Percentiles rank a stretch among this genome's conserved stretches.
These are phyloP conservation scores for Parauchenoglanis punctatus DNA, from an alignment of 2,797 vertebrate species.

Conservation along the genomic window DNA sequence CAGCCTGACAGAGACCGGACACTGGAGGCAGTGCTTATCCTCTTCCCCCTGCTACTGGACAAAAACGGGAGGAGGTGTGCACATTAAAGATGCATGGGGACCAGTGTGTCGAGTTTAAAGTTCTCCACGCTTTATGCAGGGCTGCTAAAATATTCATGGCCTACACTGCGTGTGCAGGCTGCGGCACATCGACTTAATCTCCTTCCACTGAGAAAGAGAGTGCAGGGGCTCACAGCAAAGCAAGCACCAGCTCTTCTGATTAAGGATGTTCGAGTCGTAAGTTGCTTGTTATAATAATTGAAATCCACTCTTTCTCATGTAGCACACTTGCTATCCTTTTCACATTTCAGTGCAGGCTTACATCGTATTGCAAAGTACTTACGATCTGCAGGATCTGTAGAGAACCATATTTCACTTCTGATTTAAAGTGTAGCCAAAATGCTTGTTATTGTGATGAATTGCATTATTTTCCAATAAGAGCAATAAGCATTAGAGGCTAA, in stretches of 20 bases:
- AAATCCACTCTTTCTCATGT: slow-evolving; percentile 42
- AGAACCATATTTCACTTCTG: slow-evolving; percentile 4
- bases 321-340: slow-evolving; percentile 25
- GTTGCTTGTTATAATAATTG: slow-evolving; percentile 55
- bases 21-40: slow-evolving; percentile 60
- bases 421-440: slow-evolving; percentile 14
- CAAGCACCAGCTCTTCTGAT: slow-evolving; percentile 37
- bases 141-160: slow-evolving; percentile 72
- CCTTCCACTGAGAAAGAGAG: slow-evolving; percentile 48
- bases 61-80: slow-evolving; percentile 52
- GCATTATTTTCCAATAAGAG: slow-evolving; percentile 4
- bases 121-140: slow-evolving; percentile 63
- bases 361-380: slow-evolving; percentile 12
- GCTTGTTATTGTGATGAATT: background rate
- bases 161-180: slow-evolving; percentile 49
- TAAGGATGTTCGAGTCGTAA: slow-evolving; percentile 60
- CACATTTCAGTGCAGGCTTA: slow-evolving; percentile 32
- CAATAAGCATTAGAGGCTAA: background rate
- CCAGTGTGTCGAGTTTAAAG: slow-evolving; percentile 67
- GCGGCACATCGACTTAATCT: slow-evolving; percentile 50
- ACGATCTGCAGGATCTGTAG: background rate
- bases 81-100: slow-evolving; percentile 74
- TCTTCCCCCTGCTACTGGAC: slow-evolving; percentile 61
- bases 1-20: slow-evolving; percentile 58
- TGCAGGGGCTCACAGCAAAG: slow-evolving; percentile 43